A percentile compares a stretch with the other conserved stretches of the same genome.
Conservation (phyloP, 2,113 vertebrate genomes). For the Dromiciops gliroides region DNA sequence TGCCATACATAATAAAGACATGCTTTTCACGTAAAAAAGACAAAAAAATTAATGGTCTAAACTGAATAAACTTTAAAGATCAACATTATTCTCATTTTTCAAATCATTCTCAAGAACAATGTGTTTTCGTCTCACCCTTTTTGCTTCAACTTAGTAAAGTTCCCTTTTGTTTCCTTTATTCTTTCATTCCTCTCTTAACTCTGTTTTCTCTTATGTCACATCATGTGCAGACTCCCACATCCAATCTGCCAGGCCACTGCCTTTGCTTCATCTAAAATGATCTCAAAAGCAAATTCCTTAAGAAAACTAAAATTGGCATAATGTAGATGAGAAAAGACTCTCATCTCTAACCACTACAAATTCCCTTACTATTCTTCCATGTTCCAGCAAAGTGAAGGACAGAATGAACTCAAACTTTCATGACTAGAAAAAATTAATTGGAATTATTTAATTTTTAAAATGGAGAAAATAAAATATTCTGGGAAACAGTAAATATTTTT, state of each 20-base stretch:
- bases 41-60: neutral
- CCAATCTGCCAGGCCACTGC: neutral
- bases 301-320: neutral
- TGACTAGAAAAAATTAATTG: neutral
- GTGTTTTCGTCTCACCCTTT: neutral
- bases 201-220: neutral
- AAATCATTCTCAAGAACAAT: neutral
- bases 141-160: neutral
- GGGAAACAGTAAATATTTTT: neutral
- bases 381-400: neutral
- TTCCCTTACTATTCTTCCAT: neutral
- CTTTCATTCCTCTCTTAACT: neutral
- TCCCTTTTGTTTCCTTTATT: neutral
- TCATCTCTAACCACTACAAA: neutral
- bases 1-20: neutral
- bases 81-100: neutral
- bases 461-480: neutral
- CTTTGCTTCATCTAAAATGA: neutral
- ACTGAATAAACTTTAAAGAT: neutral
- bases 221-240: neutral
- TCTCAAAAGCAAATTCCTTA: neutral
- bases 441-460: neutral
- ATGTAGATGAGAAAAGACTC: neutral
- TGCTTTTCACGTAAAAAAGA: neutral
- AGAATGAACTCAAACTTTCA: neutral